A percentile compares a stretch with the other conserved stretches of the same genome.
Evolutionary conservation across 2,797 vertebrate species (phyloP).

Genomic region (Sebastes cheni): DNA sequence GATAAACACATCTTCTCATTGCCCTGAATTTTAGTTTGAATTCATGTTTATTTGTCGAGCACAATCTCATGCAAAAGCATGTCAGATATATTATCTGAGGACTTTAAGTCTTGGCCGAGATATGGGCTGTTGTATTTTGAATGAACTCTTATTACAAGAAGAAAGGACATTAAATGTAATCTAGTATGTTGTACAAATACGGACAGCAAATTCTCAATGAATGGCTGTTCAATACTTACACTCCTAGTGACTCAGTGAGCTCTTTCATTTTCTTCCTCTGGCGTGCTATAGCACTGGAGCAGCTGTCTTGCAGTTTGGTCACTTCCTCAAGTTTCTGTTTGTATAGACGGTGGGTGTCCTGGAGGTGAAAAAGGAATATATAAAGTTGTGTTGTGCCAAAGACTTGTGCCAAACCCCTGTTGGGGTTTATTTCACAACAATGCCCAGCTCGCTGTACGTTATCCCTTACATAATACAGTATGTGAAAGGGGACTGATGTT

Average conservation of each 20-base stretch:
- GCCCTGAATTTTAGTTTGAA: neutral
- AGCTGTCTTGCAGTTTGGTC: conserved; percentile 88
- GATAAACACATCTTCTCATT: neutral
- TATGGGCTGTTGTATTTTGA: neutral
- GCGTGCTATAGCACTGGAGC: conserved; percentile 84
- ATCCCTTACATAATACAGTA: neutral
- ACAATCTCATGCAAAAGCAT: neutral
- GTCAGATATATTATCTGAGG: neutral
- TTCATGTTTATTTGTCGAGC: too few species aligned
- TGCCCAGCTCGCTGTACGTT: neutral
- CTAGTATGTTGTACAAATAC: neutral
- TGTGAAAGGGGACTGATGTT: neutral
- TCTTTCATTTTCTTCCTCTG: conserved; percentile 92
- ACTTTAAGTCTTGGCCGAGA: neutral
- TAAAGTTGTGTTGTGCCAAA: neutral
- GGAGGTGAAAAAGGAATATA: neutral
- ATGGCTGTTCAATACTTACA: conserved; percentile 74
- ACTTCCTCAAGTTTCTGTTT: conserved; percentile 94
- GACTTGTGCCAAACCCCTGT: neutral
- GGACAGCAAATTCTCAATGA: neutral
- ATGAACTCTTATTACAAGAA: neutral
- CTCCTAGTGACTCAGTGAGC: conserved; percentile 79
- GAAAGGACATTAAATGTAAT: neutral
- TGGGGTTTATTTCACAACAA: neutral
- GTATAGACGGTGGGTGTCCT: conserved; percentile 94